Conservation (phyloP, 35 echinoderm and acorn worm species). For the Stichopus chloronotus region DNA sequence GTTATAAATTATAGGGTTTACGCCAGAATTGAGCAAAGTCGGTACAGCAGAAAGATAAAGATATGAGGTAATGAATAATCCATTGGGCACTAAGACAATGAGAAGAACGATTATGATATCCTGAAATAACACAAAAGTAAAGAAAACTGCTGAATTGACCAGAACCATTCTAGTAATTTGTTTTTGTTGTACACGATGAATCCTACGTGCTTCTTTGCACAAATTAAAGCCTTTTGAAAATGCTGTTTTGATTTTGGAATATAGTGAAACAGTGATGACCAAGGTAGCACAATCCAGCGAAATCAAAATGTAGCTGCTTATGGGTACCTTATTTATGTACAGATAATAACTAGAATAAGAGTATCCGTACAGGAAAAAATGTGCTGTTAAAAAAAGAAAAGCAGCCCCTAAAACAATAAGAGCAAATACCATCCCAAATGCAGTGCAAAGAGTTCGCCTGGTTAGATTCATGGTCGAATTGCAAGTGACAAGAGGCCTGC, state of each 20-base stretch:
- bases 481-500: too few relatives aligned
- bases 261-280: neutral
- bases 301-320: too few relatives aligned
- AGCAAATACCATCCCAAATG: too few relatives aligned
- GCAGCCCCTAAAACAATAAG: too few relatives aligned
- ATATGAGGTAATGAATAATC: neutral
- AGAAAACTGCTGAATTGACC: neutral
- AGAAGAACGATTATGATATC: neutral
- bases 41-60: neutral
- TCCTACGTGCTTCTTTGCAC: neutral
- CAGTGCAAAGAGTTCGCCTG: too few relatives aligned
- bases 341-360: too few relatives aligned
- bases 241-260: neutral
- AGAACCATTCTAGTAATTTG: too few relatives aligned
- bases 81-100: neutral
- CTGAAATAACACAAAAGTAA: neutral
- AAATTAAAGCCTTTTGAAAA: neutral
- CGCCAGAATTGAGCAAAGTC: neutral
- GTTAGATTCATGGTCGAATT: too few relatives aligned
- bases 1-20: conserved; percentile 20
- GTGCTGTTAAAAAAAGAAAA: too few relatives aligned
- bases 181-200: neutral
- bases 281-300: neutral
- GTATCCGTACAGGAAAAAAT: too few relatives aligned
- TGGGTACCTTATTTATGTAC: too few relatives aligned